A percentile compares a stretch with the other conserved stretches of the same genome.
Evolutionary conservation across 2,797 vertebrate species (phyloP).

Genomic region (Arctocebus calabarensis): DNA sequence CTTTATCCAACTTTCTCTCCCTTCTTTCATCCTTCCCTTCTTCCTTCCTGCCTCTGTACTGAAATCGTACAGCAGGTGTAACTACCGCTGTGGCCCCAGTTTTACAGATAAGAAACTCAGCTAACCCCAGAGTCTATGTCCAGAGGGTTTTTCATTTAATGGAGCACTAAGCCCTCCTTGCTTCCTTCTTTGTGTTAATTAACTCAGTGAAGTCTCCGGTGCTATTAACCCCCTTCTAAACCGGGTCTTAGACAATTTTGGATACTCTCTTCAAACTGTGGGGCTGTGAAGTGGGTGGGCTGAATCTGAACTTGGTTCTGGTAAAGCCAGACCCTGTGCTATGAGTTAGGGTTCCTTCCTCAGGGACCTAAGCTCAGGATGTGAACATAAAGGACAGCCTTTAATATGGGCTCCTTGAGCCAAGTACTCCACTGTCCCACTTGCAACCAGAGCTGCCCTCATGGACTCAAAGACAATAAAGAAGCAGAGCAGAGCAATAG

Average conservation of each 20-base stretch:
- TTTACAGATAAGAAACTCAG: not conserved
- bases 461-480: not conserved
- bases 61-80: not conserved
- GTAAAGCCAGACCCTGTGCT: not conserved
- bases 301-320: not conserved
- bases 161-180: not conserved
- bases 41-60: not conserved
- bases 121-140: not conserved
- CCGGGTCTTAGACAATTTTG: not conserved
- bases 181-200: not conserved
- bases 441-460: not conserved
- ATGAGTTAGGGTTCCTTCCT: not conserved
- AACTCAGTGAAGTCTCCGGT: not conserved
- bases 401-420: not conserved
- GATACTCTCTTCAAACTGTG: not conserved
- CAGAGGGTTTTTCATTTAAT: not conserved
- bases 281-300: not conserved
- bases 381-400: not conserved
- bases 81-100: not conserved
- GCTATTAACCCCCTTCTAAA: too few species aligned
- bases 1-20: rapidly evolving
- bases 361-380: not conserved
- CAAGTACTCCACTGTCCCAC: not conserved
- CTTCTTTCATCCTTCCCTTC: not conserved
- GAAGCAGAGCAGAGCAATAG: too few species aligned